phyloP scores from a whole-genome alignment of 2,888 invertebrate genomes.

The Drosophila mulleri region DNA sequence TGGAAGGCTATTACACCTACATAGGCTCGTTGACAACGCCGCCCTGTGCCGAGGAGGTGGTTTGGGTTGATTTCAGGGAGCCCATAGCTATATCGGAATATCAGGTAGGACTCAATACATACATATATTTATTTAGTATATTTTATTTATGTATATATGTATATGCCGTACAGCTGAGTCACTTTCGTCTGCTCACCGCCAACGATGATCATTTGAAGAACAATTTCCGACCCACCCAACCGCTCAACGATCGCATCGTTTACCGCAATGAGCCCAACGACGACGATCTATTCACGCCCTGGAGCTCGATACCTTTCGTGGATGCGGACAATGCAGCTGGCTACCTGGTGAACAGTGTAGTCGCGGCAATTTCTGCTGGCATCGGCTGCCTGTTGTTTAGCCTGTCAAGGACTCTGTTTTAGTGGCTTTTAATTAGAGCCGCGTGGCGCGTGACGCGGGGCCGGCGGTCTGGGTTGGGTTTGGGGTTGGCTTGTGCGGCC shows the following conservation, averaged over 20 bases:
- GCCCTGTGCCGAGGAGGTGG: conserved; percentile 93
- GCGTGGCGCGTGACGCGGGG: background rate
- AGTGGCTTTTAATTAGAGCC: conserved; percentile 65
- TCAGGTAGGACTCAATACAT: conserved; percentile 86
- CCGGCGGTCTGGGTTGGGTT: background rate
- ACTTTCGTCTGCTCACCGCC: conserved; percentile 89
- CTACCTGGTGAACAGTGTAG: background rate
- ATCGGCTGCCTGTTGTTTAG: conserved; percentile 23
- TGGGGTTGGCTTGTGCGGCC: background rate
- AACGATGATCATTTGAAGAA: conserved; percentile 89
- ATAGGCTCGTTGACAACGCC: conserved; percentile 94
- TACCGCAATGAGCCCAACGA: conserved; percentile 63
- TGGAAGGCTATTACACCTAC: conserved; percentile 92
- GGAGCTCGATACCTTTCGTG: conserved; percentile 59
- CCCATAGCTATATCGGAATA: conserved; percentile 89
- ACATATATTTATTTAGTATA: background rate
- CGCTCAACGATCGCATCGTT: conserved; percentile 89
- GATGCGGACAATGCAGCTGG: conserved; percentile 46
- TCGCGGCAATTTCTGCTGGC: conserved; percentile 14
- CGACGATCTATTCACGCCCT: background rate
- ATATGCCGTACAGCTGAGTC: conserved; percentile 87
- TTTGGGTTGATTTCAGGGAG: conserved; percentile 93
- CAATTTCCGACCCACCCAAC: conserved; percentile 93
- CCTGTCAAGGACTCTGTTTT: conserved; percentile 43
- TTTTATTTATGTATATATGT: background rate